Evolutionary conservation across 2,888 invertebrate species (phyloP), one percentile per base, ranked within the genome.

Genomic region (Eupithecia insigniata): DNA sequence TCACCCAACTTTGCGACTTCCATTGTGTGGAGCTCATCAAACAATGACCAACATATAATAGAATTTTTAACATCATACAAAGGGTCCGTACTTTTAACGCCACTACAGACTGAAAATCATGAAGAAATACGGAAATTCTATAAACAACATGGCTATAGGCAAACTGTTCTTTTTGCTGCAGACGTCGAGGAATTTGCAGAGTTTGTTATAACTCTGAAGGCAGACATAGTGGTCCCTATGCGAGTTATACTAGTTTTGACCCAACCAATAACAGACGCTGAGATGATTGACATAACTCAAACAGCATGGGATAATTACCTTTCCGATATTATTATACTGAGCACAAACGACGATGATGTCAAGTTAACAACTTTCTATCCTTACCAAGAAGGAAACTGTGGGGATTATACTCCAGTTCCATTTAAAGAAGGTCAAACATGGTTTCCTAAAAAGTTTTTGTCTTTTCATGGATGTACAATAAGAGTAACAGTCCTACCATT

Each of bases 391-490:
- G 83, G 82, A 18, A 72, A 72, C 22, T 92, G 91, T 77, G 82
- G 76, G 2, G 83, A 89, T 69, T 78, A 78, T 30, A 79, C 80
- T 10, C 85, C 89, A 2, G 78, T 87, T 3, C 46, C 68, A 66
- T 62, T 89, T 46, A 78, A 80, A 22, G 72, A 81, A 8, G 66
- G 32, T 22, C 70, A 77, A 28, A 73, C 79, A 12, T 77, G 84
- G 46, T 90, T 89, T 79, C 84, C 85, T 3, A 83, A 78, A 51
- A 92, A 91, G 75, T 89, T 84, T 69, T 72, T 51, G 1, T 88
- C 90, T 76, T 90, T 90, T 69, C 74, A 89, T 58, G 80, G 83
- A 46, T 92, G 91, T 74, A 85, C 87, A 5, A 80, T 90, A 4
- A 84, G 77, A 79, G 74, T 82, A 0, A 80, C 82, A 8, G 65